Base-by-base conservation (phyloP, 2,113 vertebrate species). In the Paratilapia polleni region DNA sequence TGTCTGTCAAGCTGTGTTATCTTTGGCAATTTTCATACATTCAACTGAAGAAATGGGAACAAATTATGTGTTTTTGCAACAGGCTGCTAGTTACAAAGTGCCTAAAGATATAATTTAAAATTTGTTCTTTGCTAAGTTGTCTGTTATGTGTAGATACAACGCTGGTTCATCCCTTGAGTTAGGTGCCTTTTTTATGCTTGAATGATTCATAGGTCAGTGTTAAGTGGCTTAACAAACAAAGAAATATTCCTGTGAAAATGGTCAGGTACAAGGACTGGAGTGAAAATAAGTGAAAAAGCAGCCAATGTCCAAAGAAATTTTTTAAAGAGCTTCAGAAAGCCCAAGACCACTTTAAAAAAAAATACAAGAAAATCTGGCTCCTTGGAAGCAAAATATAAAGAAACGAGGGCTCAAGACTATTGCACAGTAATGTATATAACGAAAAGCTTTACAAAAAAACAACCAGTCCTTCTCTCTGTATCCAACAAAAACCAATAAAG, bases 241-340 rank as follows among this genome's bases (percentile, higher is more conserved):
- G 9, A 31, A 31, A 31, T 4, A 31, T 31, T 31, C 36, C 47
- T 28, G 15, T 70, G 15, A 43, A 20, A 28, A 49, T 49, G 41
- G 5, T 70, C 41, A 49, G 24, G 64, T 70, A 12, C 47, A 43
- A 68, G 22, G 41, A 68, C 22, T 12, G 41, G 64, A 19, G 2
- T 47, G 8, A 47, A 2, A 1, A 0, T 47, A 22, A 1, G 24
- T 1, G 2, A 68, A 68, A 47, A 26, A 47, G 5, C 0, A 47
- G 38, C 10, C 10, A 19, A 19, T 68, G 64, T 68, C 22, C 38
- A 68, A 47, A 68, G 22, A 47, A 68, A 47, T 11, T 3, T 68
- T 47, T 68, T n/a, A 47, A 68, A 68, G 3, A 15, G 8, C 38
- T 26, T 6, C 38, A 66, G 63, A 66, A 66, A 68, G n/a, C 43